Evolutionary conservation across 2,797 vertebrate genomes (phyloP).

Genomic region (Darevskia nairensis): DNA sequence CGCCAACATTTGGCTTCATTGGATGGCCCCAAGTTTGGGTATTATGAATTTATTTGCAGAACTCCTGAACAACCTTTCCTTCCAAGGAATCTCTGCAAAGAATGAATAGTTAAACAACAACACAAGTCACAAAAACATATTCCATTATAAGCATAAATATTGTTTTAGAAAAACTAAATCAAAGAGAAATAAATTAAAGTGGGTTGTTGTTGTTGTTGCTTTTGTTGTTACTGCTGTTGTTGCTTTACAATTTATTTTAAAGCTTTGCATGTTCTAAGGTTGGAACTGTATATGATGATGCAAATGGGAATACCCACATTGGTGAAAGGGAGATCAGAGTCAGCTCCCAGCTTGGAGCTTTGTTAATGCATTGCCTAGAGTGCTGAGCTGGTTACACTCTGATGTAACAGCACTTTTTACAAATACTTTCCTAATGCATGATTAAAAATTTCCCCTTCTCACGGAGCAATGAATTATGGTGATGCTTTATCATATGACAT

Average conservation of each 20-base stretch:
- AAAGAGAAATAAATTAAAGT: not conserved
- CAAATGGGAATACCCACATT: slow-evolving; percentile 44
- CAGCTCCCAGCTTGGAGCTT: slow-evolving; percentile 62
- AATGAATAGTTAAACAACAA: not conserved
- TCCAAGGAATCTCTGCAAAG: not conserved
- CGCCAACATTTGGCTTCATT: too few species aligned
- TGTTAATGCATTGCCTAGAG: slow-evolving; percentile 42
- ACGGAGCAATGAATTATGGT: slow-evolving; percentile 60
- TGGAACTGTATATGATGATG: not conserved
- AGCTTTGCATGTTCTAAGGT: not conserved
- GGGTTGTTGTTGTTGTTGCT: too few species aligned
- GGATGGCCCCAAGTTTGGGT: too few species aligned
- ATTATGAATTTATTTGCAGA: not conserved
- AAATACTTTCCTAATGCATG: slow-evolving; percentile 74
- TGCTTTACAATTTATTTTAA: not conserved
- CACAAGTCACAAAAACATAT: not conserved
- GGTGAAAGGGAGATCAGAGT: slow-evolving; percentile 59
- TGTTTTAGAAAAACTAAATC: not conserved
- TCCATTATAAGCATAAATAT: not conserved
- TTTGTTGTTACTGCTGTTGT: too few species aligned
- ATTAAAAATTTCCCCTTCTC: slow-evolving; percentile 65
- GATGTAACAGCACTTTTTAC: slow-evolving; percentile 56
- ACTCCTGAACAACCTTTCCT: not conserved
- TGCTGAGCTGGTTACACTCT: slow-evolving; percentile 55
- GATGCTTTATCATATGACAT: slow-evolving; percentile 56